Conservation (phyloP, 2,113 vertebrate species). For the Lophotis ruficrista region DNA sequence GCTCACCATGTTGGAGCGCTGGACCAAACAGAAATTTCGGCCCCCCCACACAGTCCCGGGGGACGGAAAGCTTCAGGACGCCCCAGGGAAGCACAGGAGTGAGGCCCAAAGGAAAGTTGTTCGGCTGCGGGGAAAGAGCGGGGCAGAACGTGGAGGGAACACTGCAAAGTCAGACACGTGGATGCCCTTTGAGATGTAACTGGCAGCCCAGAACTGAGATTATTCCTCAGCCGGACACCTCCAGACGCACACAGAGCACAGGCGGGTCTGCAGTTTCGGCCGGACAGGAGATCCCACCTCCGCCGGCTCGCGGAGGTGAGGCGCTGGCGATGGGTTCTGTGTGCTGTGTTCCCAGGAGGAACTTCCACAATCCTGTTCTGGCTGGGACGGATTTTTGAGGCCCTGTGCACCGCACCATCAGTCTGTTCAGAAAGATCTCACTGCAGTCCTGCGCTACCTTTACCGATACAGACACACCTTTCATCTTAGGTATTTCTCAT, state of each 20-base stretch:
- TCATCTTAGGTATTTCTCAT: neutral
- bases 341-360: neutral
- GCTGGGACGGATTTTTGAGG: neutral
- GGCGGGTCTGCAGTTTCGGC: neutral
- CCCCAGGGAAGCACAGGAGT: neutral
- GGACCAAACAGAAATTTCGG: neutral
- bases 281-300: neutral
- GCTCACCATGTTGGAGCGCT: neutral
- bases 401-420: too few relatives aligned
- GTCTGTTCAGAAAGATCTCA: neutral
- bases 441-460: neutral
- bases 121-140: neutral
- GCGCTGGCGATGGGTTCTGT: neutral
- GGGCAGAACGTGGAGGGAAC: neutral
- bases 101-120: neutral
- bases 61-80: neutral
- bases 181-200: neutral
- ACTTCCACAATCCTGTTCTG: neutral
- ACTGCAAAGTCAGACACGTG: neutral
- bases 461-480: neutral
- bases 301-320: neutral
- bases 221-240: neutral
- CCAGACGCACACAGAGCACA: neutral
- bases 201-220: neutral
- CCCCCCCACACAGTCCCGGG: neutral